A percentile compares a stretch with the other conserved stretches of the same genome.
These are phyloP conservation scores for Pseudonaja textilis DNA, from an alignment of 2,113 vertebrate species.

Conservation along the genomic window DNA sequence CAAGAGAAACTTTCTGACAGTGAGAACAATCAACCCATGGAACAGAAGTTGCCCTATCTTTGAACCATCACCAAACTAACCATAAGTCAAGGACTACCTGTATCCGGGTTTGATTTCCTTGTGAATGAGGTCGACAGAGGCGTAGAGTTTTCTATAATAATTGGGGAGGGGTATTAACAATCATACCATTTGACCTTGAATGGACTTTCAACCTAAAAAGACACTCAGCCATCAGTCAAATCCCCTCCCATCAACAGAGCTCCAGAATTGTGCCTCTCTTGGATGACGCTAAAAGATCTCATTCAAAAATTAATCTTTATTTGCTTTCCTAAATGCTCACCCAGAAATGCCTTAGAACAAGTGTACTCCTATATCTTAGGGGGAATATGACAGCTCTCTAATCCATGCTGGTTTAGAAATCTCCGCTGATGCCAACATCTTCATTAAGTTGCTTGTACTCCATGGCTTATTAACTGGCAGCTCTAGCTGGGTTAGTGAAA, in stretches of 20 bases:
- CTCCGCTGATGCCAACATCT: not conserved
- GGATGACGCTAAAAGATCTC: not conserved
- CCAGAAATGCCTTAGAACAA: not conserved
- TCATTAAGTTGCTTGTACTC: not conserved
- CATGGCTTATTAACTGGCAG: not conserved
- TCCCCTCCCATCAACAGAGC: not conserved
- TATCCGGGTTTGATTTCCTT: not conserved
- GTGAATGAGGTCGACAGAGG: not conserved
- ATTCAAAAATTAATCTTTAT: not conserved
- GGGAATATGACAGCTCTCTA: not conserved
- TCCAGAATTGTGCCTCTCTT: not conserved
- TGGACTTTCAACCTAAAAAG: not conserved
- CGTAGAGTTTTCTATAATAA: not conserved
- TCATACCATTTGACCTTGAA: not conserved
- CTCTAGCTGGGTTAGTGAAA: not conserved
- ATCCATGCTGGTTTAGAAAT: not conserved
- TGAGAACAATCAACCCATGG: too few relatives aligned
- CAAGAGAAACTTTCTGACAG: too few relatives aligned
- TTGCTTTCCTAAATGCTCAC: not conserved
- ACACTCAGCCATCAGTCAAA: not conserved
- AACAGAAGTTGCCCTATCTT: not conserved
- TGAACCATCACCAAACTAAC: not conserved
- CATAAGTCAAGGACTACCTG: not conserved
- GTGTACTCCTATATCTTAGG: not conserved
- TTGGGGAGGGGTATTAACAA: not conserved